These are phyloP conservation scores for Neocrepidodera transversa DNA, from an alignment of 2,888 invertebrate genomes.

Conservation along the genomic window DNA sequence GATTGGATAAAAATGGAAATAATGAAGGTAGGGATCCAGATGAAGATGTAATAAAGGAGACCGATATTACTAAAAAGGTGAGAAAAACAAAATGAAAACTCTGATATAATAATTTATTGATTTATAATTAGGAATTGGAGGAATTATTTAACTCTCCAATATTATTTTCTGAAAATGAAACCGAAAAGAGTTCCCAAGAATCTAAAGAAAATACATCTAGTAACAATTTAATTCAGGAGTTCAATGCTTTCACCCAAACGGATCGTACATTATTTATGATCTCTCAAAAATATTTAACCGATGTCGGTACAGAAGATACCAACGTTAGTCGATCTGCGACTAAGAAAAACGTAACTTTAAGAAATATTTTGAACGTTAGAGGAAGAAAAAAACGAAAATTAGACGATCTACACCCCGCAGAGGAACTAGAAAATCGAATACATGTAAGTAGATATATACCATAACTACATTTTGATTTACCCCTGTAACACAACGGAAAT, in stretches of 20 bases:
- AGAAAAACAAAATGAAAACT: too few species aligned
- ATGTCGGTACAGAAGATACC: not conserved
- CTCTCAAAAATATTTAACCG: slow-evolving; percentile 13
- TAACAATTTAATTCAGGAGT: too few species aligned
- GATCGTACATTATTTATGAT: not conserved
- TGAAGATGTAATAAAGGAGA: not conserved
- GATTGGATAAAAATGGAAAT: not conserved
- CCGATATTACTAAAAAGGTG: not conserved
- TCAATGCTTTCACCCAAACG: not conserved
- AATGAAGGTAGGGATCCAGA: not conserved
- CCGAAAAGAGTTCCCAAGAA: too few species aligned
- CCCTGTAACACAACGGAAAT: too few species aligned
- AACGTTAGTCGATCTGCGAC: not conserved
- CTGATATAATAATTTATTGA: too few species aligned
- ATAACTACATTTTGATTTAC: not conserved
- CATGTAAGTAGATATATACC: slow-evolving; percentile 5
- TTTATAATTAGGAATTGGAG: too few species aligned
- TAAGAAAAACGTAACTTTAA: slow-evolving; percentile 2
- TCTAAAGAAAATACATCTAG: too few species aligned
- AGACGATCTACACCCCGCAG: slow-evolving; percentile 24
- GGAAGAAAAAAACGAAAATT: slow-evolving; percentile 15
- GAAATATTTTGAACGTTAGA: slow-evolving; percentile 16
- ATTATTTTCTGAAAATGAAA: too few species aligned
- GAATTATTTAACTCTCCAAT: too few species aligned
- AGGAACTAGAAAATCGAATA: slow-evolving; percentile 29